A percentile compares a stretch with the other conserved stretches of the same genome.
These are phyloP conservation scores for Paramuricea clavata DNA, from an alignment of 92 coral and sea anemone genomes.

Conservation along the genomic window DNA sequence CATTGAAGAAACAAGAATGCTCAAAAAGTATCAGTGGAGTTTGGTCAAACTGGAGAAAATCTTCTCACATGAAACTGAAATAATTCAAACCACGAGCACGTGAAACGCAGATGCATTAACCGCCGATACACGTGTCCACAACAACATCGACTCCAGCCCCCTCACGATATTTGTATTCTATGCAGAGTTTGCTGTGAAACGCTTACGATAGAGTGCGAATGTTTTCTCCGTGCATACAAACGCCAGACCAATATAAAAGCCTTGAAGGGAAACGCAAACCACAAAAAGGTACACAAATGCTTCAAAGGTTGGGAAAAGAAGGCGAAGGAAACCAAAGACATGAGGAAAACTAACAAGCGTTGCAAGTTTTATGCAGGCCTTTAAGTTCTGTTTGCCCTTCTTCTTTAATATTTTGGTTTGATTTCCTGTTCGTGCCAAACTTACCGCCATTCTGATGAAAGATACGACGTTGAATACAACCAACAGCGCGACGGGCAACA, in stretches of 20 bases:
- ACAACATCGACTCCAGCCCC: background rate
- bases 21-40: too few relatives aligned
- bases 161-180: too few relatives aligned
- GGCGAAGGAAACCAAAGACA: background rate
- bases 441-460: background rate
- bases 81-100: too few relatives aligned
- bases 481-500: background rate
- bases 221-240: background rate
- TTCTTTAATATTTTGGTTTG: background rate
- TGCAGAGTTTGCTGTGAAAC: background rate
- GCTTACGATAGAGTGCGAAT: background rate
- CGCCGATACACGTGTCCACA: too few relatives aligned
- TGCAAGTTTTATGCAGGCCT: background rate
- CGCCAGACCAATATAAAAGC: background rate
- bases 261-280: background rate
- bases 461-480: background rate
- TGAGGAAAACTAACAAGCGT: background rate
- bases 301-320: background rate
- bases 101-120: background rate
- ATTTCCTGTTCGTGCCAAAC: background rate
- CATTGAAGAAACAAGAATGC: too few relatives aligned
- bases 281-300: conserved; percentile 15
- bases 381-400: background rate
- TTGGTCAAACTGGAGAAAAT: too few relatives aligned
- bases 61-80: too few relatives aligned